Percentiles rank a stretch among this genome's conserved stretches.
Evolutionary conservation across 2,888 invertebrate genomes (phyloP).

Genomic region (Cephus runcator): DNA sequence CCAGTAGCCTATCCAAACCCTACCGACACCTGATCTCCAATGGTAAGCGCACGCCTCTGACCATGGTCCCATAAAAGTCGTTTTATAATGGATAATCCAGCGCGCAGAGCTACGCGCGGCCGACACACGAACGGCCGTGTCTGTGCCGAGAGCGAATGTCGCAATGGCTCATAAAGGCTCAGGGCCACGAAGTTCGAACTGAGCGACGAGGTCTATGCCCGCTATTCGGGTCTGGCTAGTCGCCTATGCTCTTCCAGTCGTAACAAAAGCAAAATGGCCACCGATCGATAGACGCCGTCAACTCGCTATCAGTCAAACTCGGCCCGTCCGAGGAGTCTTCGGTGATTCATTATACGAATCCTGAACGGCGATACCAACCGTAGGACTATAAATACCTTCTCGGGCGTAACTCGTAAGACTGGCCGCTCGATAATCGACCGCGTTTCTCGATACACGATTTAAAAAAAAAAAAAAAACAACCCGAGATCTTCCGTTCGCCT

Average conservation of each 20-base stretch:
- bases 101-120: conserved; percentile 18
- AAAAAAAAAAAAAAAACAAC: not conserved
- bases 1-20: not conserved
- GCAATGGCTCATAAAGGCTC: conserved; percentile 43
- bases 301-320: not conserved
- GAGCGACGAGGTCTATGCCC: conserved; percentile 40
- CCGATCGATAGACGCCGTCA: not conserved
- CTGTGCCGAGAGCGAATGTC: conserved; percentile 20
- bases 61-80: conserved; percentile 26
- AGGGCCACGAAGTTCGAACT: conserved; percentile 27
- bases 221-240: conserved; percentile 39
- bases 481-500: not conserved
- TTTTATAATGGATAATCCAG: conserved; percentile 38
- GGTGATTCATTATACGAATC: not conserved
- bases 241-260: not conserved
- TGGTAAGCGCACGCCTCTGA: conserved; percentile 30
- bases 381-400: not conserved
- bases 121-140: not conserved
- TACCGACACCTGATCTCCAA: conserved; percentile 36
- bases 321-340: not conserved
- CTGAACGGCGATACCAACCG: not conserved
- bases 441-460: too few relatives aligned
- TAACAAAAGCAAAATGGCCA: not conserved
- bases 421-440: not conserved
- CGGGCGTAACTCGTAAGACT: not conserved